These are phyloP conservation scores for Drosophila mojavensis DNA, from an alignment of 1,140 invertebrate genomes.

Conservation along the genomic window DNA sequence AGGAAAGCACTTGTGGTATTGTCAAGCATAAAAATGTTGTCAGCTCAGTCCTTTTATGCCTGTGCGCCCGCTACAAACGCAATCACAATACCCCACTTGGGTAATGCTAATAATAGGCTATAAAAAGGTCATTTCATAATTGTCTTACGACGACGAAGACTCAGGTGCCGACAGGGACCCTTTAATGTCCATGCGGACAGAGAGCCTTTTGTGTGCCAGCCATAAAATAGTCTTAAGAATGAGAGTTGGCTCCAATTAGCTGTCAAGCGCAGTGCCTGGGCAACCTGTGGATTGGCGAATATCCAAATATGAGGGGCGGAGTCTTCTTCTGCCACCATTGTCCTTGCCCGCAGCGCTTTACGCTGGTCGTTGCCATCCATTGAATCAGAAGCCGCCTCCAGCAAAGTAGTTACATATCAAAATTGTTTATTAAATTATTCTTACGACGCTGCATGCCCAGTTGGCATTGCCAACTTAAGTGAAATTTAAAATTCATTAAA, in stretches of 20 bases:
- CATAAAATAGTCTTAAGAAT: slow-evolving; percentile 65
- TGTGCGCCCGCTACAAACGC: not conserved
- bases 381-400: slow-evolving; percentile 36
- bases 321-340: not conserved
- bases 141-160: slow-evolving; percentile 59
- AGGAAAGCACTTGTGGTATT: slow-evolving; percentile 19
- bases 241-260: slow-evolving; percentile 64
- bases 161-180: slow-evolving; percentile 48
- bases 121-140: slow-evolving; percentile 79
- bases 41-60: not conserved
- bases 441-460: not conserved
- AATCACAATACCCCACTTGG: slow-evolving; percentile 30
- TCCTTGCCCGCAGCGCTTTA: slow-evolving; percentile 11
- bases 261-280: slow-evolving; percentile 60
- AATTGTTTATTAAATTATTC: slow-evolving; percentile 64
- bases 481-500: slow-evolving; percentile 79
- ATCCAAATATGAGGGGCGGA: not conserved
- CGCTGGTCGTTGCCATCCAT: slow-evolving; percentile 17
- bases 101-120: slow-evolving; percentile 66
- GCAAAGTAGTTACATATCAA: slow-evolving; percentile 49
- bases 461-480: slow-evolving; percentile 24
- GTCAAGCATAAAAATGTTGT: slow-evolving; percentile 28
- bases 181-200: slow-evolving; percentile 35
- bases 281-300: slow-evolving; percentile 1
- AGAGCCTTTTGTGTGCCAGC: slow-evolving; percentile 54